phyloP scores from a whole-genome alignment of 1,140 invertebrate genomes.

The Drosophila takahashii region DNA sequence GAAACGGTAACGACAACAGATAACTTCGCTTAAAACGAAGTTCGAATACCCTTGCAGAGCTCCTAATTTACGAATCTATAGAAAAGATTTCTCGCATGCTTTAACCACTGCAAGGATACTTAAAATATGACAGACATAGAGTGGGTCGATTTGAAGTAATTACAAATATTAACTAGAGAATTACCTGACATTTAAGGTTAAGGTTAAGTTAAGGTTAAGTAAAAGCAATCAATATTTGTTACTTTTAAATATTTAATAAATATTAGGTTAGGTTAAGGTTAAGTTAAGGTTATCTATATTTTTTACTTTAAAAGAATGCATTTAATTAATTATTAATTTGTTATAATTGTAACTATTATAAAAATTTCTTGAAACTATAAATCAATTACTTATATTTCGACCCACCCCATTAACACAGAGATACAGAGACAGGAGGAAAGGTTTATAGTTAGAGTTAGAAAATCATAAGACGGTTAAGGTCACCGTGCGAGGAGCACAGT shows the following conservation, averaged over 20 bases:
- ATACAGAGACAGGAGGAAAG: constrained; percentile 23
- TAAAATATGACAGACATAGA: constrained; percentile 10
- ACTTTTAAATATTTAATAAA: no score
- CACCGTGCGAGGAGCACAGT: constrained; percentile 32
- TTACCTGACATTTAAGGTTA: no score
- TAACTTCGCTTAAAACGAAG: constrained; percentile 32
- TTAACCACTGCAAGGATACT: constrained; percentile 19
- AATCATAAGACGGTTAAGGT: constrained; percentile 47
- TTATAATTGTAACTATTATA: no score
- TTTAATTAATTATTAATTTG: no score
- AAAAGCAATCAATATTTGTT: no score
- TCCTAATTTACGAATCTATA: not conserved
- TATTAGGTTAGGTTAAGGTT: no score
- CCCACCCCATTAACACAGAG: constrained; percentile 34
- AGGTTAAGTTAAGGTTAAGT: no score
- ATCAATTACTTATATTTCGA: not conserved
- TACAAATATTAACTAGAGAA: no score
- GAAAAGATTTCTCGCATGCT: not conserved
- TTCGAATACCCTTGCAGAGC: constrained; percentile 22
- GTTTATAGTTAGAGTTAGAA: no score
- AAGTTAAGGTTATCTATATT: no score
- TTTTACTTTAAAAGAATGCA: no score
- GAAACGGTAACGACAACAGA: constrained; percentile 30
- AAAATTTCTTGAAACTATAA: no score
- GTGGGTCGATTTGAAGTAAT: constrained; percentile 6